Percentiles rank a stretch among this genome's conserved stretches.
phyloP scores from a whole-genome alignment of 2,888 invertebrate genomes.

The Dasysyrphus albostriatus region DNA sequence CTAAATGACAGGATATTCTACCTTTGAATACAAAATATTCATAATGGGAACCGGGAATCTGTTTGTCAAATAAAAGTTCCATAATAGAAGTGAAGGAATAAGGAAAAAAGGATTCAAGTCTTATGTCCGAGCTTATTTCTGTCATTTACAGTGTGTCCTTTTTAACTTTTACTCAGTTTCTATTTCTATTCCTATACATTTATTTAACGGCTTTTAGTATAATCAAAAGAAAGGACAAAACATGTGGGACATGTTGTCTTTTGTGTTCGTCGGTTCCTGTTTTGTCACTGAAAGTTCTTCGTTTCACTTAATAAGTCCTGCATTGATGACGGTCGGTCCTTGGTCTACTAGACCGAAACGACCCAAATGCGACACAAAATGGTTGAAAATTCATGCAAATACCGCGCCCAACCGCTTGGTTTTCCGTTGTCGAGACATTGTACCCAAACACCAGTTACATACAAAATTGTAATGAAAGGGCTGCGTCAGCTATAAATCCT shows the following conservation, averaged over 20 bases:
- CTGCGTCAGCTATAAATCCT: conserved; percentile 72
- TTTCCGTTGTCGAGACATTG: background rate
- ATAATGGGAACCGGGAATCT: conserved; percentile 40
- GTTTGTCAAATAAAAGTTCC: conserved; percentile 24
- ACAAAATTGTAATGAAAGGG: conserved; percentile 53
- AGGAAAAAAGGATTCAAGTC: conserved; percentile 24
- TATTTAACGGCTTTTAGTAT: conserved; percentile 5
- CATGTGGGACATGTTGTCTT: conserved; percentile 65
- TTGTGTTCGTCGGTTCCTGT: conserved; percentile 49
- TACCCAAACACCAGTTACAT: conserved; percentile 21
- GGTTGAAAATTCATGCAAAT: conserved; percentile 45
- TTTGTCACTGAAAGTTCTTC: conserved; percentile 47
- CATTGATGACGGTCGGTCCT: conserved; percentile 56
- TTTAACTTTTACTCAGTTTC: conserved; percentile 22
- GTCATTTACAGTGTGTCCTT: conserved; percentile 49
- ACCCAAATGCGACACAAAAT: conserved; percentile 48
- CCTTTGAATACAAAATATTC: conserved; percentile 57
- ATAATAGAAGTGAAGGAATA: background rate
- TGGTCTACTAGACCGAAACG: conserved; percentile 34
- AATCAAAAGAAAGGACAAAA: conserved; percentile 47
- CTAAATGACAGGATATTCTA: conserved; percentile 60
- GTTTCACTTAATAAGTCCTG: conserved; percentile 69
- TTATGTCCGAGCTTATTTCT: conserved; percentile 52
- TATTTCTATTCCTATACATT: background rate
- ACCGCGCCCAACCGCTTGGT: conserved; percentile 13